Base-by-base conservation (phyloP, 2,113 vertebrate species). In the Odobenus rosmarus region DNA sequence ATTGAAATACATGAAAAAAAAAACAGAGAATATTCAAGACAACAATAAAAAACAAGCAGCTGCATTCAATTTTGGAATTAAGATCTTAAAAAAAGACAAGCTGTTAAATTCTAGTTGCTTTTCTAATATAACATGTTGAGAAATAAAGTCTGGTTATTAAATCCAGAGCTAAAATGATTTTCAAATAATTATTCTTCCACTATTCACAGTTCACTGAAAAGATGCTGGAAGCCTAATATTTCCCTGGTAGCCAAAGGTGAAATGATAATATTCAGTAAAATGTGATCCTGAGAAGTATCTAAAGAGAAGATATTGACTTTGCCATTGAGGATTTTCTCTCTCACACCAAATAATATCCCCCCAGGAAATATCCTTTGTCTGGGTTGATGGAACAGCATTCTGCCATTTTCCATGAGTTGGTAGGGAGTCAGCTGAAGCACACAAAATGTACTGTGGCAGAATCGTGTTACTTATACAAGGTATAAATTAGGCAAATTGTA, bases 31-130 rank as follows among this genome's bases (percentile, higher is more conserved):
- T 93, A 96, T 80, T 96, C 39, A 90, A 92, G 49, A 84, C 18
- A 92, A 72, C 49, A 92, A 80, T 39, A 15, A 86, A 83, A 95
- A 49, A 33, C 23, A 90, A 88, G 15, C 95, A 96, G 84, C 76
- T 97, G 90, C 76, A 88, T 96, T 97, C 46, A 76, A 77, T 95
- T 98, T 93, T 53, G 55, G 31, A 96, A 61, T 93, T 89, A 96
- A 19, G 26, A 64, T 74, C 89, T 93, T 67, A 4, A 28, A 64
- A 64, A 90, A 92, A 87, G 51, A 82, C n/a, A 96, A 95, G 57
- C 55, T 90, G 12, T 93, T 93, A 92, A 93, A 83, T 69, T 87
- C 55, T 57, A 36, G 61, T 39, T 95, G 76, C 10, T 89, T 71
- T 88, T 95, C 59, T 90, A 53, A 23, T 93, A 74, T 39, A 96